These are phyloP conservation scores for Tigriopus japonicus DNA, from an alignment of 1,140 invertebrate species.

Conservation along the genomic window DNA sequence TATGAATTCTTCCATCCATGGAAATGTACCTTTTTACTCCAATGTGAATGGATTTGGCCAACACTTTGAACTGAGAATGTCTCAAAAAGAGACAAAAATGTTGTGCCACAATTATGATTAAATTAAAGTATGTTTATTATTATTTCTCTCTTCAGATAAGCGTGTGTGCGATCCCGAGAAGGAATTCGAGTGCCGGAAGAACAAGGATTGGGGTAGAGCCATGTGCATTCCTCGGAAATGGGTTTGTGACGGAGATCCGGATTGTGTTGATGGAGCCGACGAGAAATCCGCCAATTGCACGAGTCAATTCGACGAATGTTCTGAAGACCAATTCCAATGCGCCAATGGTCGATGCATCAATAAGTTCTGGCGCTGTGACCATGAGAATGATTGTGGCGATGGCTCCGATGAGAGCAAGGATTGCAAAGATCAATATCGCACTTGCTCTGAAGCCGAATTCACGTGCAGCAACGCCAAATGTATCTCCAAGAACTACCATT, in stretches of 20 bases:
- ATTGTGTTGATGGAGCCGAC: constrained; percentile 90
- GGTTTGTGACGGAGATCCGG: constrained; percentile 87
- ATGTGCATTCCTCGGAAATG: constrained; percentile 84
- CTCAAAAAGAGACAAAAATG: too few species aligned
- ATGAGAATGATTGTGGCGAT: constrained; percentile 82
- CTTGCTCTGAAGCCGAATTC: constrained; percentile 52
- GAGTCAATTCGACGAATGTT: constrained; percentile 47
- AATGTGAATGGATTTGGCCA: too few species aligned
- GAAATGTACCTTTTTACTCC: too few species aligned
- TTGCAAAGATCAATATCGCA: constrained; percentile 60
- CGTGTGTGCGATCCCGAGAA: constrained; percentile 75
- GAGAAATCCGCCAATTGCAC: constrained; percentile 60
- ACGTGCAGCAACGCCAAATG: constrained; percentile 88
- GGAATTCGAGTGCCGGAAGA: constrained; percentile 71
- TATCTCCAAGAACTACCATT: constrained; percentile 62
- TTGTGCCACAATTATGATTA: too few species aligned
- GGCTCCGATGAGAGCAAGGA: constrained; percentile 79
- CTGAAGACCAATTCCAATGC: constrained; percentile 72
- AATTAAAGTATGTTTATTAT: not conserved
- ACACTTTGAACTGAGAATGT: too few species aligned
- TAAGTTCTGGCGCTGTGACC: constrained; percentile 57
- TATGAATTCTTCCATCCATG: too few species aligned
- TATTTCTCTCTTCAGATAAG: constrained; percentile 37
- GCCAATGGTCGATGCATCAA: constrained; percentile 71
- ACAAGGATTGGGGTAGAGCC: constrained; percentile 70